Conservation (phyloP, 2,888 invertebrate genomes). For the Hetaerina titia region DNA sequence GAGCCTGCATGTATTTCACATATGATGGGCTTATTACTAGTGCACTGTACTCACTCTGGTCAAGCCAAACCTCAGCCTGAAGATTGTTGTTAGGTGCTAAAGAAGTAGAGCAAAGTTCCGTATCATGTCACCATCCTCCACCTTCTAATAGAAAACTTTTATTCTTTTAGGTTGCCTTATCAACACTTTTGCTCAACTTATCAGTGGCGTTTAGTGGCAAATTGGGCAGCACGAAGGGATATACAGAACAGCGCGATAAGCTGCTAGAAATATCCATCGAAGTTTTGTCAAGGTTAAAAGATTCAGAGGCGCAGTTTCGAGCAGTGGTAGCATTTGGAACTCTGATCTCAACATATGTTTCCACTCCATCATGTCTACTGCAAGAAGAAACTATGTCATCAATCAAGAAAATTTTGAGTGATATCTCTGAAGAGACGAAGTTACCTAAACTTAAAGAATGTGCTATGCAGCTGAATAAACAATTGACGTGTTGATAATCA, state of each 20-base stretch:
- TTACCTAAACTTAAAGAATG: conserved; percentile 74
- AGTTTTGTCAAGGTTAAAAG: conserved; percentile 80
- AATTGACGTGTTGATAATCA: conserved; percentile 58
- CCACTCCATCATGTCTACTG: conserved; percentile 72
- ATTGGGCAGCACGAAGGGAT: conserved; percentile 67
- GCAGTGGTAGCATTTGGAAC: conserved; percentile 89
- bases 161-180: conserved; percentile 84
- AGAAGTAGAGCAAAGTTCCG: too few relatives aligned
- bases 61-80: too few relatives aligned
- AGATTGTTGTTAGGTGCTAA: too few relatives aligned
- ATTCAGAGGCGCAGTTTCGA: conserved; percentile 88
- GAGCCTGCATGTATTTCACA: too few relatives aligned
- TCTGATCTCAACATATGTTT: conserved; percentile 74
- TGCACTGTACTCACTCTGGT: too few relatives aligned
- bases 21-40: too few relatives aligned
- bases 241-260: conserved; percentile 76
- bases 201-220: conserved; percentile 79
- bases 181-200: conserved; percentile 86
- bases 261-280: conserved; percentile 80
- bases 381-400: conserved; percentile 71
- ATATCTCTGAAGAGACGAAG: conserved; percentile 71
- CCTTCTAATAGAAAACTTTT: too few relatives aligned
- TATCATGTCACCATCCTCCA: too few relatives aligned
- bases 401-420: conserved; percentile 69
- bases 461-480: conserved; percentile 72